A percentile compares a stretch with the other conserved stretches of the same genome.
Evolutionary conservation across 2,888 invertebrate genomes (phyloP).

Genomic region (Chromoteleia sp.): DNA sequence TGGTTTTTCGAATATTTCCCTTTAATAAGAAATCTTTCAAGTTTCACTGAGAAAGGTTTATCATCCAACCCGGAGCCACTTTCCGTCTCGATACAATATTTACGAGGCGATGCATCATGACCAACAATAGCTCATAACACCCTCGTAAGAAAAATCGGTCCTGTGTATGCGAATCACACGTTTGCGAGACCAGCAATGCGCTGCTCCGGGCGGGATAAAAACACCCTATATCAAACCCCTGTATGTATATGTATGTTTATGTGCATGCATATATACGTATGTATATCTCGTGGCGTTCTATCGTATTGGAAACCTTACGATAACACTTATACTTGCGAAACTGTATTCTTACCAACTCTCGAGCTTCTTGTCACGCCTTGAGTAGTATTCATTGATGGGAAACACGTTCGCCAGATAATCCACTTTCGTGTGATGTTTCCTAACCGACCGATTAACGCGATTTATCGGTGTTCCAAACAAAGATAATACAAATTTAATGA

Average conservation of each 20-base stretch:
- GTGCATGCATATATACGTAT: conserved; percentile 5
- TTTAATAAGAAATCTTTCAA: conserved; percentile 51
- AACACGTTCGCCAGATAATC: conserved; percentile 55
- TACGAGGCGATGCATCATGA: conserved; percentile 84
- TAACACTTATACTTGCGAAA: conserved; percentile 82
- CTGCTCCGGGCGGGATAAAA: conserved; percentile 72
- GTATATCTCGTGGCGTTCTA: conserved; percentile 76
- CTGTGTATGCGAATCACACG: conserved; percentile 64
- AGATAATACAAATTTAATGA: conserved; percentile 32
- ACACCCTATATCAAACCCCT: conserved; percentile 56
- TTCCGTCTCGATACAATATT: conserved; percentile 82
- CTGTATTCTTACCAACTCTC: conserved; percentile 80
- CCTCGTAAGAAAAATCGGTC: conserved; percentile 78
- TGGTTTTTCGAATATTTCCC: conserved; percentile 25
- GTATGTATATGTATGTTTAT: neutral
- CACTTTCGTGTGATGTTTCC: conserved; percentile 39
- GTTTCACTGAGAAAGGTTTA: conserved; percentile 73
- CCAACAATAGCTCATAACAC: conserved; percentile 83
- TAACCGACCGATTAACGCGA: conserved; percentile 48
- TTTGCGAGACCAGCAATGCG: conserved; percentile 28
- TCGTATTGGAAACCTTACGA: conserved; percentile 82
- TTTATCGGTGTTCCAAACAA: conserved; percentile 25
- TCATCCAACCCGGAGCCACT: conserved; percentile 76
- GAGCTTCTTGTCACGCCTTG: conserved; percentile 62
- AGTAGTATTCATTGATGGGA: conserved; percentile 48